phyloP scores from a whole-genome alignment of 2,888 invertebrate genomes.

The Andrena fulva region DNA sequence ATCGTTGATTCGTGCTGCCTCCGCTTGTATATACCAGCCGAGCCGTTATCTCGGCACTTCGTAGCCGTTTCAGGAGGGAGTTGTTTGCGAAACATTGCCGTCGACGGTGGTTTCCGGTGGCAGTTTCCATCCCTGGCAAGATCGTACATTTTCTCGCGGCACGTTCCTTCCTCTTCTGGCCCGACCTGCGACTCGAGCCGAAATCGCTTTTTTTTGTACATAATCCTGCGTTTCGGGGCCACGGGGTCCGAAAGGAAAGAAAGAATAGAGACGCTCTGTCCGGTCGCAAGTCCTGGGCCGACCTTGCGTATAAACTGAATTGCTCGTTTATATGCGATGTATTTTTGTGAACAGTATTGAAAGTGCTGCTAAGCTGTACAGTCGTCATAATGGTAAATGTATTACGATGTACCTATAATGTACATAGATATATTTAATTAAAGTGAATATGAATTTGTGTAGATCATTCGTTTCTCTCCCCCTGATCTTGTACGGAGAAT shows the following conservation, averaged over 20 bases:
- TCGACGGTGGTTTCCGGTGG: conserved; percentile 1
- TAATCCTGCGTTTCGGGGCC: conserved; percentile 48
- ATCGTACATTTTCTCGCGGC: conserved; percentile 67
- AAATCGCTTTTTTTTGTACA: conserved; percentile 63
- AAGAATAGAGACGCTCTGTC: conserved; percentile 55
- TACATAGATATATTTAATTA: conserved; percentile 84
- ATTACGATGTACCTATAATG: conserved; percentile 84
- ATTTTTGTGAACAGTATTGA: conserved; percentile 84
- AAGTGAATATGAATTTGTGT: conserved; percentile 84
- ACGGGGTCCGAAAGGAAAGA: conserved; percentile 27
- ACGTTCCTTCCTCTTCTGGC: conserved; percentile 70
- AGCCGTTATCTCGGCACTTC: neutral
- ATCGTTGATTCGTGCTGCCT: neutral
- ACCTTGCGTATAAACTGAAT: conserved; percentile 73
- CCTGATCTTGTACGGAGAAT: neutral
- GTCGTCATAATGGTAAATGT: conserved; percentile 81
- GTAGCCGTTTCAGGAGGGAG: neutral
- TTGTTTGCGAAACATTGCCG: neutral
- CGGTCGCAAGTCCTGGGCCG: conserved; percentile 70
- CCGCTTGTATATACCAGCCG: neutral
- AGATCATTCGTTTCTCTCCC: conserved; percentile 44
- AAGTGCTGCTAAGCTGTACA: conserved; percentile 82
- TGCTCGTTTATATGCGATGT: conserved; percentile 81
- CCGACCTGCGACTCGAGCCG: conserved; percentile 68
- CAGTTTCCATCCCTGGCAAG: conserved; percentile 46